A percentile compares a stretch with the other conserved stretches of the same genome.
Evolutionary conservation across 1,140 invertebrate species (phyloP).

Genomic region (Drosophila ironensis): DNA sequence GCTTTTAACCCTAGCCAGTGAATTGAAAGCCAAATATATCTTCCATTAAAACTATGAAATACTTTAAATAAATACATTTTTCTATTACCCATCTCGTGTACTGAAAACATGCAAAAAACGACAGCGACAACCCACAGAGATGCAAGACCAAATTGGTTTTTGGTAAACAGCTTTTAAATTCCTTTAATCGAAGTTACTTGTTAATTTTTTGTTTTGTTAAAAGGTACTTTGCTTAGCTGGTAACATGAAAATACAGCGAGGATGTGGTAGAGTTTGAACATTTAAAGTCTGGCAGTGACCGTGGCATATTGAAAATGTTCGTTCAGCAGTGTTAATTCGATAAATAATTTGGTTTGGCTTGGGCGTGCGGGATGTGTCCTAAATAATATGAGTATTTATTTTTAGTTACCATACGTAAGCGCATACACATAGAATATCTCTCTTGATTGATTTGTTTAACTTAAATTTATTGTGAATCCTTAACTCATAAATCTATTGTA

Average conservation of each 20-base stretch:
- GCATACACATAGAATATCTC: constrained; percentile 26
- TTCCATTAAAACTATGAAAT: constrained; percentile 77
- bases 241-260: constrained; percentile 47
- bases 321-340: constrained; percentile 36
- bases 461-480: constrained; percentile 20
- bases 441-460: constrained; percentile 12
- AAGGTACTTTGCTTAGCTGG: constrained; percentile 17
- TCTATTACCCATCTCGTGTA: constrained; percentile 51
- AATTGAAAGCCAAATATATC: constrained; percentile 72
- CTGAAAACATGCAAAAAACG: constrained; percentile 11
- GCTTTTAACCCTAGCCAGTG: constrained; percentile 64
- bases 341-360: constrained; percentile 38
- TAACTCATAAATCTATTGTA: constrained; percentile 69
- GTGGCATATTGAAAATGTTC: constrained; percentile 20
- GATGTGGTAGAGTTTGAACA: constrained; percentile 28
- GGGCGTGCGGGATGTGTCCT: constrained; percentile 25
- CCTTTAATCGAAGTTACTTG: constrained; percentile 32
- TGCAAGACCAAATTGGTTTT: not conserved
- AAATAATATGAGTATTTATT: constrained; percentile 68
- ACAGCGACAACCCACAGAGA: not conserved
- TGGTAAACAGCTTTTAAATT: constrained; percentile 48
- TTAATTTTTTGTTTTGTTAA: constrained; percentile 20
- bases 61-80: constrained; percentile 76
- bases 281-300: constrained; percentile 44
- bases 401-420: constrained; percentile 29